Conservation (phyloP, 2,113 vertebrate genomes). For the Caranx melampygus region DNA sequence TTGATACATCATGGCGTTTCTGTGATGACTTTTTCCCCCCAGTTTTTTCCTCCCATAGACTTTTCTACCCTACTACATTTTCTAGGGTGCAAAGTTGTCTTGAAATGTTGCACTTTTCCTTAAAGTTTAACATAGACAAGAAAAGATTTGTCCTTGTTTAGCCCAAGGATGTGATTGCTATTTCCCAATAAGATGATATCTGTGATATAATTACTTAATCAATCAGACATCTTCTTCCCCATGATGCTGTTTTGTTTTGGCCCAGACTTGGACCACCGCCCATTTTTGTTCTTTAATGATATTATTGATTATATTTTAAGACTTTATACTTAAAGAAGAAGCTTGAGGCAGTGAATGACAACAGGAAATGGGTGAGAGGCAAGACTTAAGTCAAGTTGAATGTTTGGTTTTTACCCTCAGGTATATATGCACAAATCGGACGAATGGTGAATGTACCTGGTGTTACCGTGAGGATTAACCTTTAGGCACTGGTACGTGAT, state of each 20-base stretch:
- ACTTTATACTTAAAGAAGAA: neutral
- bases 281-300: neutral
- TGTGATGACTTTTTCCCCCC: too few species aligned
- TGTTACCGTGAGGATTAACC: neutral
- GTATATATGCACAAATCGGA: neutral
- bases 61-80: neutral
- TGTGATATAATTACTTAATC: neutral
- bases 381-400: neutral
- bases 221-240: neutral
- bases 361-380: neutral
- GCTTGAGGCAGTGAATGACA: neutral
- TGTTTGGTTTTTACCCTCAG: neutral
- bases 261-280: neutral
- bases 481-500: conserved; percentile 2
- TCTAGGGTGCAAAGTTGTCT: neutral
- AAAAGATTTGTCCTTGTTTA: neutral
- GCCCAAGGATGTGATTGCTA: neutral
- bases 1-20: neutral
- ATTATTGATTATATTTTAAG: neutral
- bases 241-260: too few species aligned
- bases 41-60: neutral
- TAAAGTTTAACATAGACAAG: neutral
- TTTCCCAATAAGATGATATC: neutral
- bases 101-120: neutral
- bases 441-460: neutral